Percentiles rank a stretch among this genome's conserved stretches.
phyloP scores from a whole-genome alignment of 2,888 invertebrate species.

The Agapetus fuscipes region DNA sequence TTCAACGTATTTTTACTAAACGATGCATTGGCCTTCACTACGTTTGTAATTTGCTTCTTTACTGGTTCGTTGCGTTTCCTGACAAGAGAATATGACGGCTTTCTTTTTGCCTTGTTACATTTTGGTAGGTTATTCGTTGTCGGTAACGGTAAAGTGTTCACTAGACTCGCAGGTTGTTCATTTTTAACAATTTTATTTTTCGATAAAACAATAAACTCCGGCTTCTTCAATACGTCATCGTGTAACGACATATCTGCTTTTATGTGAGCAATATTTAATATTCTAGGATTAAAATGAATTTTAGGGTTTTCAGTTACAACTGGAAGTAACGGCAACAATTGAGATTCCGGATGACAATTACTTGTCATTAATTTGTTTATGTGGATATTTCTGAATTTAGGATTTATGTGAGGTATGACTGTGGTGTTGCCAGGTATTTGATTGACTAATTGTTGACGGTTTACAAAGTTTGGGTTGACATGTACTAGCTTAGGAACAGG shows the following conservation, averaged over 20 bases:
- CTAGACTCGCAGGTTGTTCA: no score
- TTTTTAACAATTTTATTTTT: conserved; percentile 14
- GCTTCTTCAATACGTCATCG: not conserved
- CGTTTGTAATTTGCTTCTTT: no score
- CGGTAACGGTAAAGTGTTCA: no score
- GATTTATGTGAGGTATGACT: conserved; percentile 31
- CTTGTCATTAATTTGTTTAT: no score
- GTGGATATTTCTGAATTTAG: no score
- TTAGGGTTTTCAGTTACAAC: conserved; percentile 21
- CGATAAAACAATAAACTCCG: conserved; percentile 7
- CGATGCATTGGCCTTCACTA: no score
- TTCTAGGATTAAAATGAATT: conserved; percentile 44
- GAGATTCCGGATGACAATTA: not conserved
- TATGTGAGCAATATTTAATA: conserved; percentile 23
- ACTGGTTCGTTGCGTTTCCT: conserved; percentile 9
- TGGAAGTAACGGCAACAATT: conserved; percentile 5
- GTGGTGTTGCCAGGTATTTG: no score
- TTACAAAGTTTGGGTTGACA: conserved; percentile 16
- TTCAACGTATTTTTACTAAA: no score
- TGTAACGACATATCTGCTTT: no score
- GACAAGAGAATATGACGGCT: conserved; percentile 13
- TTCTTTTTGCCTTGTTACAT: conserved; percentile 4
- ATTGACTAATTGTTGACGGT: conserved; percentile 2
- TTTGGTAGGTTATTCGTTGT: no score
- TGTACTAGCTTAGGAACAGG: no score